phyloP scores from a whole-genome alignment of 2,113 vertebrate species.

The Sylvia atricapilla region DNA sequence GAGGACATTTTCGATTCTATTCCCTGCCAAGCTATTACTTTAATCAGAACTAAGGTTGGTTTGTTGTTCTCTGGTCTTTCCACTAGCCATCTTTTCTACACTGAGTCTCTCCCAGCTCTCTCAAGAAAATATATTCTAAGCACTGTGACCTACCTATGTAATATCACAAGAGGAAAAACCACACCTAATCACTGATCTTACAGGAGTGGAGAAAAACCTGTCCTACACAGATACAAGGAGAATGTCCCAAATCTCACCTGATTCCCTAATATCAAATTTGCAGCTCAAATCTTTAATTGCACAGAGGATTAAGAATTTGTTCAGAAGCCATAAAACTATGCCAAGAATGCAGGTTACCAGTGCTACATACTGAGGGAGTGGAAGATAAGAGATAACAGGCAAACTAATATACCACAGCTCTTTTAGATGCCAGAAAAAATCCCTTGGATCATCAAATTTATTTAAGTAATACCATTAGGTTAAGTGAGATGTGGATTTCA shows the following conservation, averaged over 20 bases:
- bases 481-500: not conserved
- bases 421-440: constrained; percentile 12
- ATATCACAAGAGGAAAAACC: not conserved
- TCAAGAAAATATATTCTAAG: not conserved
- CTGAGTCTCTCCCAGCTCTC: not conserved
- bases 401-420: not conserved
- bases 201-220: not conserved
- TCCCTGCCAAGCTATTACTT: not conserved
- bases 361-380: not conserved
- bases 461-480: constrained; percentile 2
- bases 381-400: constrained; percentile 24
- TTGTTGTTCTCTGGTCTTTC: not conserved
- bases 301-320: not conserved
- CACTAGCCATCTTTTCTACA: not conserved
- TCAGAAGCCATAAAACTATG: constrained; percentile 37
- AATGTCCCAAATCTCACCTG: not conserved
- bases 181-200: not conserved
- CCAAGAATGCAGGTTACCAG: not conserved
- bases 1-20: not conserved
- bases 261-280: not conserved
- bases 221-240: not conserved
- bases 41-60: not conserved
- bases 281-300: not conserved
- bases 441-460: constrained; percentile 3
- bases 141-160: not conserved